Base-by-base conservation (phyloP, 2,113 vertebrate genomes). In the Cathartes aura region DNA sequence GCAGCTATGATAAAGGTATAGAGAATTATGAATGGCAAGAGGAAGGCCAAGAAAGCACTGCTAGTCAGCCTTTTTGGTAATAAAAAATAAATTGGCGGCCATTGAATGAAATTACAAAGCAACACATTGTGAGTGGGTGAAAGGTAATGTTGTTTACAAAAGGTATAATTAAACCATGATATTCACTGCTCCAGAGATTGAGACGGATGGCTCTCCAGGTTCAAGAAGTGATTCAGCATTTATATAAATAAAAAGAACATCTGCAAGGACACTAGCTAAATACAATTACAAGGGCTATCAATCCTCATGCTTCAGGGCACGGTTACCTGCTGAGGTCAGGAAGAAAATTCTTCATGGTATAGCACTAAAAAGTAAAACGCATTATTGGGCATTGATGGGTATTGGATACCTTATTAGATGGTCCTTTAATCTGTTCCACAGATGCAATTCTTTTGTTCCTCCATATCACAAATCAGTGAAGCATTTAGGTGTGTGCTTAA, bases 221-320 rank as follows among this genome's bases (percentile, higher is more conserved):
- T 96, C 67, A 71, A 91, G 72, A 91, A 91, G 78, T 66, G 59
- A 82, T 91, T 96, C 91, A 94, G 82, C 74, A 78, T 96, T 92
- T 94, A 74, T 96, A 96, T 79, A 96, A 97, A 96, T 91, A 95
- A 92, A 89, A 97, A 87, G 80, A 97, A 94, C 87, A 93, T 94
- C 89, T 95, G 86, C 95, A 95, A 96, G 95, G 95, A 86, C 94
- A 94, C 72, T 26, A 56, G 64, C 75, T 96, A 95, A 96, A 95
- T 68, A 92, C 67, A 94, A 91, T 96, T 97, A 95, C 78, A 93
- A 94, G 74, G 83, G 26, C 84, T 96, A 93, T 97, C 88, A 96
- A 94, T 95, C 87, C 78, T 89, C 38, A 58, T 78, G 87, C 82
- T 91, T 94, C 48, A 55, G 74, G 70, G n/a, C 76, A 97, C 90